Evolutionary conservation across 2,113 vertebrate genomes (phyloP).

Genomic region (Manacus vitellinus): DNA sequence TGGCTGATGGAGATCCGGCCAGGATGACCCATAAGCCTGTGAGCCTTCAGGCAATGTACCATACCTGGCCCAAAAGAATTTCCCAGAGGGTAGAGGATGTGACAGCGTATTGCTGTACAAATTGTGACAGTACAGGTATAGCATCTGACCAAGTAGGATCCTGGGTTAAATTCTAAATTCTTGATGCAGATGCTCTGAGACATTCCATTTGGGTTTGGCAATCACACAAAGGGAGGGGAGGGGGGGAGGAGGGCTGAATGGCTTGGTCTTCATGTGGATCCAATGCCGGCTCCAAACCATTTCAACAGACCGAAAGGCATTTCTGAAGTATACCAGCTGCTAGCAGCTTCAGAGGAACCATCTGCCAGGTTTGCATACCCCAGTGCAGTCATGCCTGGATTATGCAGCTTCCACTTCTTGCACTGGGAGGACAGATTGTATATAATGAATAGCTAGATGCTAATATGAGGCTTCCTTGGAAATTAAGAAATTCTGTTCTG

Average conservation of each 20-base stretch:
- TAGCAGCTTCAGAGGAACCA: background rate
- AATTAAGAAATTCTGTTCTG: background rate
- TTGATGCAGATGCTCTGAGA: background rate
- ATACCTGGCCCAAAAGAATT: background rate
- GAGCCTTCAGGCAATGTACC: background rate
- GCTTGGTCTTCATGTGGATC: background rate
- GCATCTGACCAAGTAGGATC: background rate
- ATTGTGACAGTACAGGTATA: background rate
- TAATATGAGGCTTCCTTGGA: background rate
- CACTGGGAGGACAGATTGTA: background rate
- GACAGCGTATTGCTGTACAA: background rate
- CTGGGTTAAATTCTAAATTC: background rate
- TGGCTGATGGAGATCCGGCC: background rate
- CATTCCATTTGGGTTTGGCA: background rate
- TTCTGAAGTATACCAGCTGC: constrained; percentile 5
- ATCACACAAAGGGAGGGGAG: background rate
- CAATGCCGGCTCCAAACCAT: background rate
- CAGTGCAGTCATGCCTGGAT: background rate
- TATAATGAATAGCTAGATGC: background rate
- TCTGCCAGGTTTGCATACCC: background rate
- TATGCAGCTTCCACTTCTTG: background rate
- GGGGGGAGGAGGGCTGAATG: background rate
- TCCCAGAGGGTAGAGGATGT: background rate
- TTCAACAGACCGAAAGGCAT: background rate
- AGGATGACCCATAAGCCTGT: background rate